These are phyloP conservation scores for Argya squamiceps DNA, from an alignment of 2,797 vertebrate species.

Conservation along the genomic window DNA sequence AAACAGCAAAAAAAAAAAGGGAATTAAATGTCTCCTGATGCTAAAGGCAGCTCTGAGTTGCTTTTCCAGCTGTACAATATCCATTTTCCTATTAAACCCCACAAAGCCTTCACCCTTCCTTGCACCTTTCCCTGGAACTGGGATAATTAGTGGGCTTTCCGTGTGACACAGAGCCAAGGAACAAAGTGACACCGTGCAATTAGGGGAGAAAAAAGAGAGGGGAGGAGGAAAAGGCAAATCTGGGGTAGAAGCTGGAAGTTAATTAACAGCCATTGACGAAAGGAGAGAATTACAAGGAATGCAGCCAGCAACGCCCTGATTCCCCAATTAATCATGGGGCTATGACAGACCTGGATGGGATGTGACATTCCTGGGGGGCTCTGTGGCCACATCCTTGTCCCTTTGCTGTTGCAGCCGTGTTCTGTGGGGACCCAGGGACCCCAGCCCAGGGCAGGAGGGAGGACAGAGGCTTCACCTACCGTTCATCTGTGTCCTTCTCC, in stretches of 20 bases:
- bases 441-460: conserved; percentile 89
- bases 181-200: background rate
- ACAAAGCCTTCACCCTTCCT: background rate
- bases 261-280: background rate
- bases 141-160: background rate
- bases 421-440: conserved; percentile 94
- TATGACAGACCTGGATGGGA: accelerated
- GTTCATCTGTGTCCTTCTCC: conserved; percentile 93
- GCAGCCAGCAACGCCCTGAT: background rate
- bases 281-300: background rate
- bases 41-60: background rate
- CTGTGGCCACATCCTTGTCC: accelerated
- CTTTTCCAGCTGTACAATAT: background rate
- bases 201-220: background rate
- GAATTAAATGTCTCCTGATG: background rate
- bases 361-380: background rate
- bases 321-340: accelerated
- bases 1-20: background rate
- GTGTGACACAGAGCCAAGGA: background rate
- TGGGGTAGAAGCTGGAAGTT: background rate
- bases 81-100: conserved; percentile 31
- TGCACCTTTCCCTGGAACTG: background rate
- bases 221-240: background rate
- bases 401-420: conserved; percentile 83
- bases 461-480: conserved; percentile 94